Conservation (phyloP, 2,888 invertebrate species). For the Podotricha telesiphe region DNA sequence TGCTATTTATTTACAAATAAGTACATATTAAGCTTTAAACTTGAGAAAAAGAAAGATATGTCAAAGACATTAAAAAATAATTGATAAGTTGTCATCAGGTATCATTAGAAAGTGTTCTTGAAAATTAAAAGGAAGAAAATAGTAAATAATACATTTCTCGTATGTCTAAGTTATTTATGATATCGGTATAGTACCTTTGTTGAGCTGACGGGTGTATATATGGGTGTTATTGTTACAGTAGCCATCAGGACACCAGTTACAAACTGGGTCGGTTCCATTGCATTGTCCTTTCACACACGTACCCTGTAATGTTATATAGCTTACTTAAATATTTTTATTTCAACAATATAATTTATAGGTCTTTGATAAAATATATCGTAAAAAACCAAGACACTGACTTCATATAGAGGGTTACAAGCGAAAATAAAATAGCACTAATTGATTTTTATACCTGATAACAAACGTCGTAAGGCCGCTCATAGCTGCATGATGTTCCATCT, state of each 20-base stretch:
- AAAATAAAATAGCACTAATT: neutral
- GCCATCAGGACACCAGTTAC: constrained; percentile 78
- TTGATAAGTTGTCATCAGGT: too few species aligned
- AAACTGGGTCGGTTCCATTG: constrained; percentile 67
- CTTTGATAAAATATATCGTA: too few species aligned
- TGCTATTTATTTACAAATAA: too few species aligned
- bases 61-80: too few species aligned
- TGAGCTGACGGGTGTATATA: constrained; percentile 62
- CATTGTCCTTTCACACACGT: constrained; percentile 78
- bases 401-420: too few species aligned
- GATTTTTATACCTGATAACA: constrained; percentile 67
- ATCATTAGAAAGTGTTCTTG: too few species aligned
- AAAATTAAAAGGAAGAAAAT: too few species aligned
- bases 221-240: constrained; percentile 77
- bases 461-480: constrained; percentile 68
- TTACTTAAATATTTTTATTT: too few species aligned
- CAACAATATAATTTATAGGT: too few species aligned
- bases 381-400: too few species aligned
- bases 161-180: neutral
- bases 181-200: constrained; percentile 57
- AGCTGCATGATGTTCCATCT: constrained; percentile 73
- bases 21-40: too few species aligned
- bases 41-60: too few species aligned
- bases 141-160: neutral
- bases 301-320: constrained; percentile 56